Base-by-base conservation (phyloP, 2,888 invertebrate species). In the Itoplectis maculator region DNA sequence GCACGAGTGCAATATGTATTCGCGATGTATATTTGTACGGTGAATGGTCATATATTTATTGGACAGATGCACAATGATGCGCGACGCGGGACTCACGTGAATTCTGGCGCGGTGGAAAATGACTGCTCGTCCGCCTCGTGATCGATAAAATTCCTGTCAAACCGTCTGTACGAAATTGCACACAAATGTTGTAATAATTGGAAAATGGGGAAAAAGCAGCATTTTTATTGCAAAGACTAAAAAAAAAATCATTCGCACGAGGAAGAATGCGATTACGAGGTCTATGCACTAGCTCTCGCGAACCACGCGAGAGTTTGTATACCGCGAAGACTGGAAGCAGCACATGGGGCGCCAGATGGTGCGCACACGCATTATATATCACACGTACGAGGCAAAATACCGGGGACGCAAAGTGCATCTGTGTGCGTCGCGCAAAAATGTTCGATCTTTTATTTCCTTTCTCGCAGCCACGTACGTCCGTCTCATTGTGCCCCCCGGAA, bases 331-430 rank as follows among this genome's bases (percentile, higher is more conserved):
- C 68, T 76, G 63, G 42, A 78, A 45, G 85, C 69, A 86, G 88
- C 89, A 88, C 89, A 89, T 88, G 89, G 88, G 86, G 85, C 88
- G 88, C 90, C 91, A 91, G 91, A 91, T 91, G 91, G 90, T 88
- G 88, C 87, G 89, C 90, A 88, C 79, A 79, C 70, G 77, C 79
- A 73, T 81, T 74, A 74, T 78, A 83, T 70, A 83, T 74, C 77
- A 42, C 59, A 42, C 63, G 40, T 78, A 75, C 70, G 51, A 29
- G 20, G 42, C 29, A 5, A 59, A 63, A 61, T 74, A 70, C 70
- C 69, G 56, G 35, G 18, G 65, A 74, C n/a, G 78, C 47, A 65
- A 47, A 56, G 66, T 68, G 37, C 61, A 72, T 72, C 72, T 73
- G 70, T 61, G 70, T 70, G 54, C 29, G 54, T 63, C 42, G 75